These are phyloP conservation scores for Lymantria dispar DNA, from an alignment of 2,888 invertebrate species.

Conservation along the genomic window DNA sequence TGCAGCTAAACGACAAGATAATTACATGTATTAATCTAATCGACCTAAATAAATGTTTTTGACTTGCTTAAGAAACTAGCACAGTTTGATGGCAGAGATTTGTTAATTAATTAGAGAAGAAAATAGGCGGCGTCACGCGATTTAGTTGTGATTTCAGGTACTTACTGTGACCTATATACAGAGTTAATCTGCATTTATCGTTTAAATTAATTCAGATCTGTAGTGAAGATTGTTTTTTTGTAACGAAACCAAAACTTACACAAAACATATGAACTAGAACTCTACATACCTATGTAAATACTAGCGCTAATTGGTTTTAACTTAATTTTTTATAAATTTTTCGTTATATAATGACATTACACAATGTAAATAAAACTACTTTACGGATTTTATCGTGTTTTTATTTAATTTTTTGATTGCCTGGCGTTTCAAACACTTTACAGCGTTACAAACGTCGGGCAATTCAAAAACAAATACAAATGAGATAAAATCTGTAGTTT, in stretches of 20 bases:
- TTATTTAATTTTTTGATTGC: too few relatives aligned
- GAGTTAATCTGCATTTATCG: conserved; percentile 5
- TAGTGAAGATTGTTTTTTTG: background rate
- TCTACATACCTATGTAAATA: too few relatives aligned
- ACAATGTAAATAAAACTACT: too few relatives aligned
- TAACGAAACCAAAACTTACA: background rate
- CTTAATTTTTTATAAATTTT: too few relatives aligned
- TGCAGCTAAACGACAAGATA: conserved; percentile 4
- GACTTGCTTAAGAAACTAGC: conserved; percentile 48
- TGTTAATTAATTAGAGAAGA: conserved; percentile 68
- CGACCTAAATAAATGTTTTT: conserved; percentile 33
- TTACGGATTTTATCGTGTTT: too few relatives aligned
- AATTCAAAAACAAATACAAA: too few relatives aligned
- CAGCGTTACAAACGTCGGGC: too few relatives aligned
- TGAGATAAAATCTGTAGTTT: too few relatives aligned
- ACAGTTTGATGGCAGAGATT: conserved; percentile 66
- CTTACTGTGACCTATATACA: conserved; percentile 51
- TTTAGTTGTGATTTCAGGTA: conserved; percentile 42
- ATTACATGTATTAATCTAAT: conserved; percentile 29
- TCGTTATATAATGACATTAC: too few relatives aligned
- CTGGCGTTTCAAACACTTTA: too few relatives aligned
- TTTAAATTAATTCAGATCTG: background rate
- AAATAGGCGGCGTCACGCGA: conserved; percentile 66
- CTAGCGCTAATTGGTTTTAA: too few relatives aligned
- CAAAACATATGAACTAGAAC: too few relatives aligned